Percentiles rank a stretch among this genome's conserved stretches.
These are phyloP conservation scores for Rhabdornis inornatus DNA, from an alignment of 2,113 vertebrate species.

Conservation along the genomic window DNA sequence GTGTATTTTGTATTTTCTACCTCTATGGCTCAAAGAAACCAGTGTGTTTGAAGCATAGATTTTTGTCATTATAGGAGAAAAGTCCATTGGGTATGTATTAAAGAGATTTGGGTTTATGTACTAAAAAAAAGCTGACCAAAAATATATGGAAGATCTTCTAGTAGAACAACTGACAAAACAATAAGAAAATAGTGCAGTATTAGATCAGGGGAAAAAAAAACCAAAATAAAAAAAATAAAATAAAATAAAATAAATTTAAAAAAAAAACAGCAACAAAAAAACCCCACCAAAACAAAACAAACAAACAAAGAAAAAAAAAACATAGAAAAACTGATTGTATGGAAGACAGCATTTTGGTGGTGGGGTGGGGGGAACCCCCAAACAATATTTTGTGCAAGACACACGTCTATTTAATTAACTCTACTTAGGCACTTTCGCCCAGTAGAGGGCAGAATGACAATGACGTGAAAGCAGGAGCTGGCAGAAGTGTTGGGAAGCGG, in stretches of 20 bases:
- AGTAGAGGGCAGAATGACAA: not conserved
- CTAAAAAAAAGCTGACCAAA: not conserved
- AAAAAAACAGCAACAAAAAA: too few species aligned
- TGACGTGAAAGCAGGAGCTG: fast-evolving
- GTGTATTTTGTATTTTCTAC: not conserved
- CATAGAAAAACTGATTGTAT: not conserved
- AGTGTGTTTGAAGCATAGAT: not conserved
- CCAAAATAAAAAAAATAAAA: too few species aligned
- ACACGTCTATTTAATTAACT: not conserved
- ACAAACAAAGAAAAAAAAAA: not conserved
- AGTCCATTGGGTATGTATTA: not conserved
- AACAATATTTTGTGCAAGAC: not conserved
- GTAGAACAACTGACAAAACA: not conserved
- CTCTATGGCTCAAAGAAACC: not conserved
- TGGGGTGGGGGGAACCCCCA: fast-evolving
- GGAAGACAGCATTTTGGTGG: not conserved
- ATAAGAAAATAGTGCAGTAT: not conserved
- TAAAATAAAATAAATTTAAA: too few species aligned
- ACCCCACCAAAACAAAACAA: too few species aligned
- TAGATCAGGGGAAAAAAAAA: not conserved
- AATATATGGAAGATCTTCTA: not conserved
- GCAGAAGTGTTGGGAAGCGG: fast-evolving
- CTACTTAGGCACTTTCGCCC: not conserved
- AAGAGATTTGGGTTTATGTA: not conserved
- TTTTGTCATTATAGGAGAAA: not conserved